These are phyloP conservation scores for Trigoniulus corallinus DNA, from an alignment of 1,140 invertebrate species.

Conservation along the genomic window DNA sequence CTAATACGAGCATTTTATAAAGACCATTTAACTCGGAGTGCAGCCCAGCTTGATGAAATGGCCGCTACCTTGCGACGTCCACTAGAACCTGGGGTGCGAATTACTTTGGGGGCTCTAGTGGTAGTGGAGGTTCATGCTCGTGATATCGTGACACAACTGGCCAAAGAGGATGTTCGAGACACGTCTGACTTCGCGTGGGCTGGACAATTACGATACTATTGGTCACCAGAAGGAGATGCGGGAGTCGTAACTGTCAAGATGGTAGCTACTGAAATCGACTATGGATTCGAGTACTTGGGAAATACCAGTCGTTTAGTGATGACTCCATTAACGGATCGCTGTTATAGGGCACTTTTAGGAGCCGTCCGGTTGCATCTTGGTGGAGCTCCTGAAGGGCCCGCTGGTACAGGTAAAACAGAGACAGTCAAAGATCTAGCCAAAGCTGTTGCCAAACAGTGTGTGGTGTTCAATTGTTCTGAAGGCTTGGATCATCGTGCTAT, in stretches of 20 bases:
- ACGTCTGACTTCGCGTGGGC: conserved; percentile 80
- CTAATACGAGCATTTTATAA: conserved; percentile 23
- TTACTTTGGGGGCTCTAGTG: conserved; percentile 31
- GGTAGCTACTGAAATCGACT: conserved; percentile 49
- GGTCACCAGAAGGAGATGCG: conserved; percentile 30
- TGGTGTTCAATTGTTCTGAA: conserved; percentile 91
- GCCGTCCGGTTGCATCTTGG: conserved; percentile 66
- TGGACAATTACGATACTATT: conserved; percentile 81
- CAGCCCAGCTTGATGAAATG: conserved; percentile 5
- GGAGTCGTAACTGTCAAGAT: conserved; percentile 48
- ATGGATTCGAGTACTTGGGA: conserved; percentile 84
- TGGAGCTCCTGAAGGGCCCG: conserved; percentile 77
- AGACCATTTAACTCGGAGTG: neutral
- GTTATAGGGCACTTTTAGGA: conserved; percentile 70
- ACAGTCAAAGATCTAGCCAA: conserved; percentile 90
- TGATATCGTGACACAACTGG: conserved; percentile 58
- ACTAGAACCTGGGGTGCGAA: conserved; percentile 32
- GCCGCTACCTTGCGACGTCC: neutral
- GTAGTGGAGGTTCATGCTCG: conserved; percentile 38
- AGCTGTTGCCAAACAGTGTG: conserved; percentile 74
- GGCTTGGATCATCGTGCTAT: conserved; percentile 61
- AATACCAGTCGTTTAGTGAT: conserved; percentile 64
- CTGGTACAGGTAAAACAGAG: conserved; percentile 91
- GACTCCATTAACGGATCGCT: conserved; percentile 70
- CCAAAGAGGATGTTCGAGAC: conserved; percentile 39